phyloP scores from a whole-genome alignment of 2,113 vertebrate species.

The Thryonomys swinderianus region DNA sequence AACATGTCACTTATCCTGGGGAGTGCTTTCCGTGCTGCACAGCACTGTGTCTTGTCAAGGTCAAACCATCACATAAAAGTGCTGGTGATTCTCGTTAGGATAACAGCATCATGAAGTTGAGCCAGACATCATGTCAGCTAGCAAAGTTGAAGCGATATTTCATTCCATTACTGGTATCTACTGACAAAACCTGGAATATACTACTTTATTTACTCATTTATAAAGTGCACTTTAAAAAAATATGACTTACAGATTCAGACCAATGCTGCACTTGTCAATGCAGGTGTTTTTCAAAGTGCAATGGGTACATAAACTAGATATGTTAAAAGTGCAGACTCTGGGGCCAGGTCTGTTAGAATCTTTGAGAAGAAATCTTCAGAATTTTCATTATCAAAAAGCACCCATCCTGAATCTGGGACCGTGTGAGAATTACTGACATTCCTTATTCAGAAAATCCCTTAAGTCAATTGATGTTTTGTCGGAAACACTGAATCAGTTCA shows the following conservation, averaged over 20 bases:
- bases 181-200: neutral
- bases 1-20: neutral
- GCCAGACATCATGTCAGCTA: neutral
- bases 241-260: neutral
- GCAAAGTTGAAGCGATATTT: constrained; percentile 28
- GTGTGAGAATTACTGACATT: neutral
- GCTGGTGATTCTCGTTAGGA: neutral
- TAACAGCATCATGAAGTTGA: neutral
- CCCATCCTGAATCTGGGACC: neutral
- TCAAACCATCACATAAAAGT: neutral
- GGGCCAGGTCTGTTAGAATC: neutral
- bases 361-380: neutral
- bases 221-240: constrained; percentile 36
- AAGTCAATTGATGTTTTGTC: neutral
- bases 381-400: neutral
- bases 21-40: accelerated
- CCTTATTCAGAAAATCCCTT: neutral
- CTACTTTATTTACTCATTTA: neutral
- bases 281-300: neutral
- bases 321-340: neutral
- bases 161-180: neutral
- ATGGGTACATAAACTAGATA: too few relatives aligned
- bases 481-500: neutral
- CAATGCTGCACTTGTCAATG: neutral
- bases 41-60: constrained; percentile 33